Evolutionary conservation across 2,797 vertebrate species (phyloP).

Genomic region (Channa striata): DNA sequence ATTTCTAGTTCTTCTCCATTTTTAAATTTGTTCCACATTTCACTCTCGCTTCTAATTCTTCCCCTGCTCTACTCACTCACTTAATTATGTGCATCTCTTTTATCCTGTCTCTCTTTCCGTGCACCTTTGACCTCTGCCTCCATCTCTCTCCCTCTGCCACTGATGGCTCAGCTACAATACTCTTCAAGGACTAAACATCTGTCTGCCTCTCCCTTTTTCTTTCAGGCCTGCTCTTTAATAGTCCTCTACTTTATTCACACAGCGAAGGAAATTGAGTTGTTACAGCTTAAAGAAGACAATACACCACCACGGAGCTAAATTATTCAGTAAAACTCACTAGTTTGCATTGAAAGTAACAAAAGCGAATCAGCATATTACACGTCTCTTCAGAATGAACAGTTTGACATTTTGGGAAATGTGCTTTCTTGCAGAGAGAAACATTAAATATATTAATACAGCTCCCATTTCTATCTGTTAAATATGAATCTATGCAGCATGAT

Average conservation of each 20-base stretch:
- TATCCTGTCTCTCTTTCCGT: constrained; percentile 13
- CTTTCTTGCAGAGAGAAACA: neutral
- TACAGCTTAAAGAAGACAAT: constrained; percentile 29
- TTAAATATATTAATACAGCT: neutral
- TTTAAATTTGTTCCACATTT: constrained; percentile 36
- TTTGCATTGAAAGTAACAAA: too few species aligned
- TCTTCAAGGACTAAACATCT: constrained; percentile 46
- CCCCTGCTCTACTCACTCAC: constrained; percentile 27
- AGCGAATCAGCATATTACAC: too few species aligned
- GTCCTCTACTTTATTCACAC: constrained; percentile 36
- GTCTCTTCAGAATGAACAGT: too few species aligned
- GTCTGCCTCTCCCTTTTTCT: constrained; percentile 29
- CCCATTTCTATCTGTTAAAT: neutral
- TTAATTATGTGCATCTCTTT: constrained; percentile 13
- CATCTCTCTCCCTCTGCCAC: constrained; percentile 28
- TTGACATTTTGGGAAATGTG: neutral
- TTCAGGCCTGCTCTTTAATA: constrained; percentile 36
- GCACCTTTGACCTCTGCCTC: constrained; percentile 19
- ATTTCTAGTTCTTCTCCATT: constrained; percentile 1
- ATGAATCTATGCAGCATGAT: neutral
- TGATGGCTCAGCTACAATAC: constrained; percentile 45
- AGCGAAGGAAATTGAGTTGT: constrained; percentile 40
- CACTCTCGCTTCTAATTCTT: constrained; percentile 29
- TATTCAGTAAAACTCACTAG: constrained; percentile 16
- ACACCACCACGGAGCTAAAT: constrained; percentile 32